Conservation (phyloP, 2,888 invertebrate species). For the Drosophila crucigera region DNA sequence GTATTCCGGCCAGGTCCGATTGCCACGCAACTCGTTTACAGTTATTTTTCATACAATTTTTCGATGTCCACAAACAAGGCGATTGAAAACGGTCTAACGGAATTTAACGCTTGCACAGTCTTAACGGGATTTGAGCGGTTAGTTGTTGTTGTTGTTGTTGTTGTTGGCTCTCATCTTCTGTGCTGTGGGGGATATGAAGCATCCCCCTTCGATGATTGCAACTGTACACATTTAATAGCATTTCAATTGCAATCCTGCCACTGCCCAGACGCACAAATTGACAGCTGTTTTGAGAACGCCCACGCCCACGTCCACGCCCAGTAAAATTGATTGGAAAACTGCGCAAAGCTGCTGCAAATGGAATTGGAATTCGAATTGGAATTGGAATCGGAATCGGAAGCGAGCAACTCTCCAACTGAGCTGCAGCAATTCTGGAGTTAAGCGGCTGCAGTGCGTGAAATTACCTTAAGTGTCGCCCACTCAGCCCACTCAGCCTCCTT, state of each 20-base stretch:
- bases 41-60: constrained; percentile 54
- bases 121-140: constrained; percentile 5
- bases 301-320: not conserved
- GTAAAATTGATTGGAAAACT: constrained; percentile 54
- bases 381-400: constrained; percentile 6
- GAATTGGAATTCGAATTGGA: constrained; percentile 12
- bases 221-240: constrained; percentile 53
- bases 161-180: not conserved
- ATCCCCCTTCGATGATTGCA: not conserved
- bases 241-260: constrained; percentile 53
- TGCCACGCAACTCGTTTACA: constrained; percentile 67
- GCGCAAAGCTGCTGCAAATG: constrained; percentile 6
- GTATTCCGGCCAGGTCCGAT: constrained; percentile 31
- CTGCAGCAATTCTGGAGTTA: constrained; percentile 10
- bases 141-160: constrained; percentile 5
- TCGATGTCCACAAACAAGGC: constrained; percentile 41
- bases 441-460: constrained; percentile 81
- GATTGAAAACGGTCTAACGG: constrained; percentile 45
- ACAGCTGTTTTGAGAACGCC: constrained; percentile 67
- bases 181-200: not conserved
- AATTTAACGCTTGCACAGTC: constrained; percentile 42
- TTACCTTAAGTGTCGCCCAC: constrained; percentile 77
- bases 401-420: not conserved
- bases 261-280: constrained; percentile 55
- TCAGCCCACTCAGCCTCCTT: not conserved